These are phyloP conservation scores for Sebastolobus altivelis DNA, from an alignment of 2,797 vertebrate species.

Conservation along the genomic window DNA sequence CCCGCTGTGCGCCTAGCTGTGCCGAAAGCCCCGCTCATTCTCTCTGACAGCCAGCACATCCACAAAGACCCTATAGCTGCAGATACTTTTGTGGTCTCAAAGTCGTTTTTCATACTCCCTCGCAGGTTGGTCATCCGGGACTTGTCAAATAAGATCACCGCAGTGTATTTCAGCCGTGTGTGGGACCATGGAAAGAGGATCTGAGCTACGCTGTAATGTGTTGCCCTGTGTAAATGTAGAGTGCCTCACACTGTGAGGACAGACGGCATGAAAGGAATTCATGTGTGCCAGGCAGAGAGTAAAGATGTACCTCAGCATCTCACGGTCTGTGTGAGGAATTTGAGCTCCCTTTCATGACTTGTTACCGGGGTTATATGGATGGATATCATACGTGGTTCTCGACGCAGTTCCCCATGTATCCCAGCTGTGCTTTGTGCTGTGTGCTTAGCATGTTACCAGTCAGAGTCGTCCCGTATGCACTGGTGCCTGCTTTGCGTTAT, in stretches of 20 bases:
- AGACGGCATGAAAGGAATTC: constrained; percentile 51
- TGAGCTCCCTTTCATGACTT: constrained; percentile 56
- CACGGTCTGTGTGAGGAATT: constrained; percentile 33
- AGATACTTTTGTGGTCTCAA: constrained; percentile 43
- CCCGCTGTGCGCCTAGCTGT: constrained; percentile 31
- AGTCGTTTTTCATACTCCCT: constrained; percentile 62
- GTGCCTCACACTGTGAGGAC: constrained; percentile 57
- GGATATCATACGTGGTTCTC: constrained; percentile 9
- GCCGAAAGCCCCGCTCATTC: constrained; percentile 36
- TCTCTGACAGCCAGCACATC: constrained; percentile 48
- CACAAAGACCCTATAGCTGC: constrained; percentile 56
- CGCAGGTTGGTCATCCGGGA: constrained; percentile 69
- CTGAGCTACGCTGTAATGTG: constrained; percentile 59
- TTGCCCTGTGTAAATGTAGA: constrained; percentile 62
- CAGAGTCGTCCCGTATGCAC: constrained; percentile 52
- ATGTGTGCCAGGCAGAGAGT: constrained; percentile 39
- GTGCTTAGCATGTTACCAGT: constrained; percentile 50
- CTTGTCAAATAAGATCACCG: constrained; percentile 74
- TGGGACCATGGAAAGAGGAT: constrained; percentile 58
- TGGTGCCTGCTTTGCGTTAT: constrained; percentile 59
- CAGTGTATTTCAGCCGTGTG: constrained; percentile 52
- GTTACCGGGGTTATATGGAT: constrained; percentile 36
- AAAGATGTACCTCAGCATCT: constrained; percentile 53
- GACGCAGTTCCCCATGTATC: not conserved
- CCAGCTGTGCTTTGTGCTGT: not conserved